A percentile compares a stretch with the other conserved stretches of the same genome.
Evolutionary conservation across 1,140 invertebrate species (phyloP).

Genomic region (Bombus waltoni): DNA sequence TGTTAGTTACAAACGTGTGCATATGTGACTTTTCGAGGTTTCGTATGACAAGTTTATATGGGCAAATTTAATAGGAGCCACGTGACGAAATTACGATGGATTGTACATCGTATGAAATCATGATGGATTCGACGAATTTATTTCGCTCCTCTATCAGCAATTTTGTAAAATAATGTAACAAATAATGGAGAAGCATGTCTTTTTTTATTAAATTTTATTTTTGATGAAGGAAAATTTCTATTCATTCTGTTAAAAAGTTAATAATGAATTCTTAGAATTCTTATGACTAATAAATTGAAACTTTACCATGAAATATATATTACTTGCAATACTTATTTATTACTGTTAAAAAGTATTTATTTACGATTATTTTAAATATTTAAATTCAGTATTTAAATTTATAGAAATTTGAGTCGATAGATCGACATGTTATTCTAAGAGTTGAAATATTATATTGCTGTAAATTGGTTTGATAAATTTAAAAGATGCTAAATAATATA

Average conservation of each 20-base stretch:
- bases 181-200: too few species aligned
- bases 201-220: too few species aligned
- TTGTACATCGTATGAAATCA: not conserved
- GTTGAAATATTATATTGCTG: not conserved
- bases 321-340: too few species aligned
- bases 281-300: not conserved
- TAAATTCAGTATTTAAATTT: not conserved
- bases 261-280: not conserved
- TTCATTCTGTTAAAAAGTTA: not conserved
- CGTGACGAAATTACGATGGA: not conserved
- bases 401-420: not conserved
- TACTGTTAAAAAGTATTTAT: not conserved
- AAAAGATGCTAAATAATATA: too few species aligned
- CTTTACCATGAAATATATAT: not conserved
- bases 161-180: not conserved
- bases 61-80: not conserved
- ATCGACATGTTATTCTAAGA: not conserved
- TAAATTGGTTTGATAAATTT: too few species aligned
- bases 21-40: not conserved
- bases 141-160: not conserved
- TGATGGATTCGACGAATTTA: not conserved
- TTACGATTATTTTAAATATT: not conserved
- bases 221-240: not conserved
- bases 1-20: constrained; percentile 9
- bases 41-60: constrained; percentile 37